phyloP scores from a whole-genome alignment of 2,888 invertebrate species.

The Pseudococcus jackbeardsleyi region DNA sequence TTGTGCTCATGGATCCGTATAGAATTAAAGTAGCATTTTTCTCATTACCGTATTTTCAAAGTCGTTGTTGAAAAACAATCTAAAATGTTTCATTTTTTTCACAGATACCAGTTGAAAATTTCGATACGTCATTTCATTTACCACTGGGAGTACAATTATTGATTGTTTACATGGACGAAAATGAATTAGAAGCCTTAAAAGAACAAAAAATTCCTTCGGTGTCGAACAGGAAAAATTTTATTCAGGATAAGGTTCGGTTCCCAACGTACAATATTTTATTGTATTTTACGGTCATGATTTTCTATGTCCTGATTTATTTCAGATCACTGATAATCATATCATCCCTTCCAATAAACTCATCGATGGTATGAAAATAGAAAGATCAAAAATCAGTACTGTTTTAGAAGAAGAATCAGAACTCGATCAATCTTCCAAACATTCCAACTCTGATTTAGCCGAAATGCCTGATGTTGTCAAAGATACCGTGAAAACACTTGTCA shows the following conservation, averaged over 20 bases:
- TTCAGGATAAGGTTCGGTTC: background rate
- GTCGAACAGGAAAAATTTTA: background rate
- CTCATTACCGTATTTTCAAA: background rate
- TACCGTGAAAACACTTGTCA: conserved; percentile 71
- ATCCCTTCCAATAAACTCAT: conserved; percentile 66
- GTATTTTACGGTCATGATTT: no score
- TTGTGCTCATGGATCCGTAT: conserved; percentile 86
- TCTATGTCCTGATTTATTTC: background rate
- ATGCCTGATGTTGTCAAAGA: conserved; percentile 72
- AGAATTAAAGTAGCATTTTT: conserved; percentile 76
- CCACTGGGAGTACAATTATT: conserved; percentile 87
- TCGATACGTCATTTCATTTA: conserved; percentile 78
- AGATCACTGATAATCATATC: background rate
- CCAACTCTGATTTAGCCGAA: conserved; percentile 67
- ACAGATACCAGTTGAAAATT: conserved; percentile 80
- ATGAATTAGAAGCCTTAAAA: conserved; percentile 73
- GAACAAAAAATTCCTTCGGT: conserved; percentile 54
- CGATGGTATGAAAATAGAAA: conserved; percentile 76
- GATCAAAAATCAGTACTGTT: conserved; percentile 81
- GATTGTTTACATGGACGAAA: conserved; percentile 79
- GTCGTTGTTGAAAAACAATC: background rate
- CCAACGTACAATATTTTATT: background rate
- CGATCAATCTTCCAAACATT: conserved; percentile 67
- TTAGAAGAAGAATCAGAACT: conserved; percentile 76
- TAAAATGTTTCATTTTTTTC: background rate